Percentiles rank a stretch among this genome's conserved stretches.
Conservation (phyloP, 2,888 invertebrate genomes). For the Micropterix aruncella region DNA sequence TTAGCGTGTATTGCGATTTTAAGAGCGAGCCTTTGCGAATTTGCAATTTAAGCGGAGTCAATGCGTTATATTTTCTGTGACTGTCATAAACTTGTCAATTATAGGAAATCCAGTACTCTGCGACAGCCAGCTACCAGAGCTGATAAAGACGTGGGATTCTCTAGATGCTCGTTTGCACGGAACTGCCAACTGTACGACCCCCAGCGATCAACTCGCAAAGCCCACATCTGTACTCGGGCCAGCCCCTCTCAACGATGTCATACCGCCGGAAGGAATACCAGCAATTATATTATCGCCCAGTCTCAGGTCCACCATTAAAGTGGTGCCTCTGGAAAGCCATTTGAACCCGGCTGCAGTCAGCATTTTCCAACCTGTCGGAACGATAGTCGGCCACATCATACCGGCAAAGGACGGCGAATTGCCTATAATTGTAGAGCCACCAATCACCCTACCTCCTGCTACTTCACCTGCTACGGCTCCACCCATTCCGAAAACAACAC, state of each 20-base stretch:
- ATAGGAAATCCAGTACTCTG: constrained; percentile 73
- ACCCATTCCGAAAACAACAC: neutral
- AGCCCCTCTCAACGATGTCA: constrained; percentile 25
- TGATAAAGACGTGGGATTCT: constrained; percentile 53
- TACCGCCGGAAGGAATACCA: constrained; percentile 13
- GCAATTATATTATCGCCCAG: constrained; percentile 23
- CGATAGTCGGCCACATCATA: constrained; percentile 26
- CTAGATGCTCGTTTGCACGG: constrained; percentile 62
- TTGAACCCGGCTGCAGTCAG: neutral
- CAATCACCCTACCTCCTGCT: constrained; percentile 25
- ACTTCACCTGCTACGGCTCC: constrained; percentile 8
- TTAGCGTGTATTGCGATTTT: no score
- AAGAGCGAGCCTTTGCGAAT: no score
- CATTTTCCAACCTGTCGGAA: constrained; percentile 21
- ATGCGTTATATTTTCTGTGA: no score
- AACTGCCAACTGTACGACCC: constrained; percentile 38
- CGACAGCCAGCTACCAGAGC: constrained; percentile 55
- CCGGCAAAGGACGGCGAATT: constrained; percentile 26
- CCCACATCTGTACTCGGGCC: constrained; percentile 24
- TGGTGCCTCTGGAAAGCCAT: constrained; percentile 14
- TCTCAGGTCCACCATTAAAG: constrained; percentile 16
- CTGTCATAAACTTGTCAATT: constrained; percentile 16
- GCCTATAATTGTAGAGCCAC: constrained; percentile 30
- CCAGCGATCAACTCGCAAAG: constrained; percentile 20
- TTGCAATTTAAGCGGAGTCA: constrained; percentile 1